phyloP scores from a whole-genome alignment of 1,140 invertebrate species.

The Heterodera schachtii region DNA sequence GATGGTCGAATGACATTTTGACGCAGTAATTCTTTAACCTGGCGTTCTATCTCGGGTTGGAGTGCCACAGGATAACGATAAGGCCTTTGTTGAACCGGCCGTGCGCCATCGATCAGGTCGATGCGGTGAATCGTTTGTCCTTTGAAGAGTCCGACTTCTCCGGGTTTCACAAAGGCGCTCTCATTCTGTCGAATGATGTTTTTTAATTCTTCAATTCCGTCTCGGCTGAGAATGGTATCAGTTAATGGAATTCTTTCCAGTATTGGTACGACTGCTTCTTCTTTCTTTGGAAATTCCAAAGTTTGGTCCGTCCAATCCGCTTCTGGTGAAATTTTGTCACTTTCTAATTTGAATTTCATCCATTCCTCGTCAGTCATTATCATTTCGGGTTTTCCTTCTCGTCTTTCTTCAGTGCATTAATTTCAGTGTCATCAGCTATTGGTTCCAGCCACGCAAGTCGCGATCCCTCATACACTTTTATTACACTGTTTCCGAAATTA shows the following conservation, averaged over 20 bases:
- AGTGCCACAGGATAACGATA: constrained; percentile 28
- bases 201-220: not conserved
- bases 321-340: constrained; percentile 17
- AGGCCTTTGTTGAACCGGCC: not conserved
- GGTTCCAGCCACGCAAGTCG: constrained; percentile 14
- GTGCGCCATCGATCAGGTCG: not conserved
- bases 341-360: constrained; percentile 16
- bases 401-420: constrained; percentile 9
- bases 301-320: not conserved
- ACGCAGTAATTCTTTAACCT: constrained; percentile 40
- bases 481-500: constrained; percentile 13
- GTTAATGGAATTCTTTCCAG: not conserved
- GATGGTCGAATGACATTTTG: constrained; percentile 39
- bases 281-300: constrained; percentile 8
- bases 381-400: not conserved
- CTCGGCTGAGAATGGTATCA: not conserved
- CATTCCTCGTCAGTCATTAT: not conserved
- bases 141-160: constrained; percentile 33
- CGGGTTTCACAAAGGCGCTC: constrained; percentile 12
- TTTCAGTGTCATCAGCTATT: not conserved
- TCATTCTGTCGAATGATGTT: not conserved
- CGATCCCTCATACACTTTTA: constrained; percentile 18
- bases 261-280: not conserved
- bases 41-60: constrained; percentile 33
- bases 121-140: constrained; percentile 25